These are phyloP conservation scores for Xylophagus ater DNA, from an alignment of 2,888 invertebrate genomes.

Conservation along the genomic window DNA sequence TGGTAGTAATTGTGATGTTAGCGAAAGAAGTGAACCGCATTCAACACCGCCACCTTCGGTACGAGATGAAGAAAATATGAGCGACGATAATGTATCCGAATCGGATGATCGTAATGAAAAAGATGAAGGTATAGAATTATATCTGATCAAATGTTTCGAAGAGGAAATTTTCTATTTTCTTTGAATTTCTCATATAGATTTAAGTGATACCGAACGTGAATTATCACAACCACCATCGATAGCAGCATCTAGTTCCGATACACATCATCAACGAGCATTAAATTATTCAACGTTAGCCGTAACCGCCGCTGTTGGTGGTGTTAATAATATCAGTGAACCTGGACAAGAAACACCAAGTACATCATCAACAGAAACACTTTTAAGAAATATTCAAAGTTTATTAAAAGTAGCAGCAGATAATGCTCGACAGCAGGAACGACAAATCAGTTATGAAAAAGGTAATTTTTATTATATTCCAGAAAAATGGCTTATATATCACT, in stretches of 20 bases:
- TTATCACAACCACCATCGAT: constrained; percentile 51
- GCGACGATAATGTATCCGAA: constrained; percentile 77
- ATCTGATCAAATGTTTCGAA: no score
- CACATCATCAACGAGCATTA: constrained; percentile 51
- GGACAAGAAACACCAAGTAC: constrained; percentile 50
- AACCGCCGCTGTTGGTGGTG: constrained; percentile 46
- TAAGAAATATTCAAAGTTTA: constrained; percentile 90
- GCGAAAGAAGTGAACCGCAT: constrained; percentile 49
- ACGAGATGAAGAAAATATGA: constrained; percentile 65
- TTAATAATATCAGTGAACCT: constrained; percentile 21
- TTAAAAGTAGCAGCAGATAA: constrained; percentile 96
- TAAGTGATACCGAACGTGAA: constrained; percentile 65
- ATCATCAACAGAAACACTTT: constrained; percentile 85
- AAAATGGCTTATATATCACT: constrained; percentile 6
- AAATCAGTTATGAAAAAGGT: constrained; percentile 97
- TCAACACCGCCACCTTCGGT: constrained; percentile 49
- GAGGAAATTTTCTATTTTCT: no score
- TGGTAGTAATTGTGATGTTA: constrained; percentile 53
- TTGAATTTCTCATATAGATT: constrained; percentile 51
- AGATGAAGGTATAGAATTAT: constrained; percentile 51
- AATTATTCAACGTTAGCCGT: constrained; percentile 70
- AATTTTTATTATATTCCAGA: constrained; percentile 25
- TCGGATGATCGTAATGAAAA: constrained; percentile 76
- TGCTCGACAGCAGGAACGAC: constrained; percentile 89
- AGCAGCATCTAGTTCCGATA: constrained; percentile 41